Evolutionary conservation across 2,888 invertebrate genomes (phyloP), one percentile per base, ranked within the genome.

Genomic region (Melanostoma mellinum): DNA sequence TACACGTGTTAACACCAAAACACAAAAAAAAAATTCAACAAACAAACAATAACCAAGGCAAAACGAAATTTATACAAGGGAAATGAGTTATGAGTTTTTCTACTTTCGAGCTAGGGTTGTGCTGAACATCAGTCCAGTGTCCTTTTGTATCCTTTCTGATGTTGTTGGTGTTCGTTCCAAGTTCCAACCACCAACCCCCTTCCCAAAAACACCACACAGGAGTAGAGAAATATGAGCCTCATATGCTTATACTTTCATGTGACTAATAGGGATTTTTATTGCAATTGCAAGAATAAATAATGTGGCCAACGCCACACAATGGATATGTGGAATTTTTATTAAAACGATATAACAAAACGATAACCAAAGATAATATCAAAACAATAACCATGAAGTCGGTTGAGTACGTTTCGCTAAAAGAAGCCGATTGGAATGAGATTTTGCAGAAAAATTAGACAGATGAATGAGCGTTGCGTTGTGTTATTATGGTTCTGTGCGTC

Each of bases 211-310:
- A 48, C 9, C 42, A 44, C 40, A 53, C 38, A 33, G 52, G 50
- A 36, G 32, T 20, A 20, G 42, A 69, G 58, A 78, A 78, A 78
- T 79, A 69, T 78, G 69, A 78, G 61, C 60, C 84, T 69, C 79
- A 79, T 71, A 74, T 60, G 84, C 69, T 74, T 50, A 71, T 48
- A 50, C 65, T 74, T 48, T 63, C 74, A 84, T 75, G 79, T 79
- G 84, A 84, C 84, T 84, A 84, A 84, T 84, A 84, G 79, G 78
- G 71, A 79, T 79, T 84, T 84, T 79, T 84, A 84, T 84, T 84
- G 79, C 84, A 84, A 84, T 84, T 79, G 79, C 67, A 67, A 60
- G 74, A 55, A 84, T 84, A 84, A 84, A 84, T 84, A 84, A 79
- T 84, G 79, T 55, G 67, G 71, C 84, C 77, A 52, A 5, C 35